These are phyloP conservation scores for Aethina tumida DNA, from an alignment of 1,140 invertebrate species.

Conservation along the genomic window DNA sequence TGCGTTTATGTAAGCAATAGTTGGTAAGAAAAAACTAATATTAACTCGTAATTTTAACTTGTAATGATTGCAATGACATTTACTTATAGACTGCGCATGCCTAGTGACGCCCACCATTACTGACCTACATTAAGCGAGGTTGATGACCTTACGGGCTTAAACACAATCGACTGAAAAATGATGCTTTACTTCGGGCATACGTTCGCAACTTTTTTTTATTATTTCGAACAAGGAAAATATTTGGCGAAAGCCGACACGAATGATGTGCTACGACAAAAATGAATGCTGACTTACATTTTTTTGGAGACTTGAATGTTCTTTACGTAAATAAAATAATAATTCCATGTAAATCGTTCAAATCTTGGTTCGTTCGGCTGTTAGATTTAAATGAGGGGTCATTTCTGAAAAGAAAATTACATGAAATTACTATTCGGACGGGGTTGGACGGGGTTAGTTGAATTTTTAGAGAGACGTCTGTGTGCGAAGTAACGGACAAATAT, in stretches of 20 bases:
- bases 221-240: background rate
- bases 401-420: too few species aligned
- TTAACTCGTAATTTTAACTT: too few species aligned
- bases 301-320: background rate
- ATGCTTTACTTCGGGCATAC: constrained; percentile 2
- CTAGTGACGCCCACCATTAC: constrained; percentile 34
- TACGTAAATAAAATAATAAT: too few species aligned
- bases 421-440: background rate
- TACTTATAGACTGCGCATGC: constrained; percentile 23
- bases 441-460: background rate
- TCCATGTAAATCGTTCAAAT: too few species aligned
- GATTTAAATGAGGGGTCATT: too few species aligned
- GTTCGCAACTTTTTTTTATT: background rate
- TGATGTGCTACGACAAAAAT: background rate
- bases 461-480: too few species aligned
- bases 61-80: constrained; percentile 23
- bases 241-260: background rate
- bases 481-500: too few species aligned
- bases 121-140: constrained; percentile 35
- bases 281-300: constrained; percentile 1
- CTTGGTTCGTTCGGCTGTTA: too few species aligned
- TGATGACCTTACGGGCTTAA: constrained; percentile 25
- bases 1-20: too few species aligned
- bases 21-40: too few species aligned
- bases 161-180: constrained; percentile 25